Evolutionary conservation across 2,888 invertebrate species (phyloP).

Genomic region (Tetramorium bicarinatum): DNA sequence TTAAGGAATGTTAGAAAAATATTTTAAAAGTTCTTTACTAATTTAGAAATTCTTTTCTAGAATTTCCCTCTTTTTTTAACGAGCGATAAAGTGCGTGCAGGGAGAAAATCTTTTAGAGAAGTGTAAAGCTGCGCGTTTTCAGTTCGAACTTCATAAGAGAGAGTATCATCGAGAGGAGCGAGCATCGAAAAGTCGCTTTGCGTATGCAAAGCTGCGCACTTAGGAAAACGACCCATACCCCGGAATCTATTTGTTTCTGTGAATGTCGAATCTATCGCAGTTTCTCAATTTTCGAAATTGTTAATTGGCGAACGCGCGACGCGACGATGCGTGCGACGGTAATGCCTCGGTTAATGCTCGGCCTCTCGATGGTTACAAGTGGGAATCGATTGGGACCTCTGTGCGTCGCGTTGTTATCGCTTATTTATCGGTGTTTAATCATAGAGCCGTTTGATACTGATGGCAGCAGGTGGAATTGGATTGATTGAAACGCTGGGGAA

Average conservation of each 20-base stretch:
- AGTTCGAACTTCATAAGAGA: too few species aligned
- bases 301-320: neutral
- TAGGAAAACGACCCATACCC: neutral
- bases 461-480: conserved; percentile 20
- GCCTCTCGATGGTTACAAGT: conserved; percentile 13
- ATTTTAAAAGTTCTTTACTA: too few species aligned
- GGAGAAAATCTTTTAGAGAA: too few species aligned
- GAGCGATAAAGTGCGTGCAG: too few species aligned
- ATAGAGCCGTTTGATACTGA: conserved; percentile 36
- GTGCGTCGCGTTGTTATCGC: conserved; percentile 2
- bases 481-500: conserved; percentile 46
- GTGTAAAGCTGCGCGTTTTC: too few species aligned
- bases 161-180: too few species aligned
- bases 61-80: too few species aligned
- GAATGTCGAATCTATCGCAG: neutral
- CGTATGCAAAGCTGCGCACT: too few species aligned
- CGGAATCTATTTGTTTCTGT: neutral
- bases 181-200: too few species aligned
- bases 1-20: too few species aligned
- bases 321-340: neutral
- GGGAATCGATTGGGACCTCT: conserved; percentile 24
- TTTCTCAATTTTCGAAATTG: neutral
- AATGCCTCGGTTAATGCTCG: conserved; percentile 3
- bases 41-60: too few species aligned
- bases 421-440: conserved; percentile 55